Base-by-base conservation (phyloP, 1,140 invertebrate genomes). In the Conopomorpha cramerella region DNA sequence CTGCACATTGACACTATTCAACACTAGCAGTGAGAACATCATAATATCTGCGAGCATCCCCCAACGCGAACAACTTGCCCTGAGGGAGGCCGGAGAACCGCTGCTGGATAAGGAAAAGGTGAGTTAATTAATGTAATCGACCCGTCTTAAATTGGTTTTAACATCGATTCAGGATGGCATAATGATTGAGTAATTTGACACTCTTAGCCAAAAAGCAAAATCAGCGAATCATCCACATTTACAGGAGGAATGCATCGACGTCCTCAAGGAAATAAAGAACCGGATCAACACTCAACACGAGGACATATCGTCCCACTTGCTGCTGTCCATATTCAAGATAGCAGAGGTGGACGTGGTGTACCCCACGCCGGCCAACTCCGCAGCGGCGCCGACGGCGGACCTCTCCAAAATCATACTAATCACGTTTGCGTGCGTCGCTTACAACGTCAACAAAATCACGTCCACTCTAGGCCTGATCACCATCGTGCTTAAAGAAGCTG, bases 251-350 rank as follows among this genome's bases (percentile, higher is more conserved):
- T 95, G 92, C 77, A 89, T 86, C 23, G 84, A 86, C 41, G 84
- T 90, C 44, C 73, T 93, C 42, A 86, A 92, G 64, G 82, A 86
- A 35, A 83, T 95, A 30, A 90, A 89, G 53, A 82, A 87, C 28
- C 87, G 90, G 54, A 92, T 95, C 51, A 93, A 93, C 73, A 85
- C 84, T 17, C 87, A 88, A 50, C 84, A 92, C 59, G 85, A 89
- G 28, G 88, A 92, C 52, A 86, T 94, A 36, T 87, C 90, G 46
- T 90, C 89, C 13, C 90, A 94, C 71, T 84, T 91, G 19, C 80
- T 93, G 8, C 81, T 95, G 7, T 93, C 91, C 42, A 91, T 93
- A 60, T 90, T 93, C 70, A 93, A 93, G 78, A 90, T 93, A 79
- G 90, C 91, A n/a, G 90, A 93, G 79, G 90, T 93, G 12, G 89